Base-by-base conservation (phyloP, 2,888 invertebrate genomes). In the Elaeidobius kamerunicus region DNA sequence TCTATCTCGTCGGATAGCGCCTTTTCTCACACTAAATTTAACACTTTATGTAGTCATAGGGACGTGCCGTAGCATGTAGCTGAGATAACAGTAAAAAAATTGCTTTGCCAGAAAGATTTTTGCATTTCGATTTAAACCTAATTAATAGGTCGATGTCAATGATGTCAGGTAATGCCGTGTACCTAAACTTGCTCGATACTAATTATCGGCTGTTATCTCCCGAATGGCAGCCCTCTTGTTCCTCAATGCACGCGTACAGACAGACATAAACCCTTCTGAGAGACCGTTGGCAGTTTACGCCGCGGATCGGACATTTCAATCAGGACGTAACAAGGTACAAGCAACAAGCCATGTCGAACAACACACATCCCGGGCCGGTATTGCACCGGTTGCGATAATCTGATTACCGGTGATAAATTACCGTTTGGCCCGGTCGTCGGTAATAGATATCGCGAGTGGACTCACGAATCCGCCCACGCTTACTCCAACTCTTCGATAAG, bases 381-480 rank as follows among this genome's bases (percentile, higher is more conserved):
- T 63, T 61, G 67, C 67, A 69, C 68, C 65, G 63, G 62, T 61
- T 65, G 66, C 65, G 68, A 68, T 48, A 69, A 69, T 69, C 69
- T 64, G 69, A 69, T 69, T 69, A 66, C 63, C 64, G 64, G 65
- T 69, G 69, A 70, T 69, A 69, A 70, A 70, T 70, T 69, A 67
- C 68, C 63, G 58, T 62, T 60, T 61, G 63, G 63, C 61, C 19
- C 34, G 48, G 48, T 62, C 68, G 48, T 23, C 52, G 52, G 68
- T 68, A 70, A 70, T 69, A 70, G 69, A 69, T 70, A 70, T 69
- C 68, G 66, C 65, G 63, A 45, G 65, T 63, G 62, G 62, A 63
- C 67, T 68, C 70, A 69, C 70, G 70, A 63, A 48, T 17, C 41
- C 47, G 48, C 62, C 62, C 58, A 48, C 59, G 52, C 61, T 51